Conservation (phyloP, 2,797 vertebrate species). For the Rallus crepitans region DNA sequence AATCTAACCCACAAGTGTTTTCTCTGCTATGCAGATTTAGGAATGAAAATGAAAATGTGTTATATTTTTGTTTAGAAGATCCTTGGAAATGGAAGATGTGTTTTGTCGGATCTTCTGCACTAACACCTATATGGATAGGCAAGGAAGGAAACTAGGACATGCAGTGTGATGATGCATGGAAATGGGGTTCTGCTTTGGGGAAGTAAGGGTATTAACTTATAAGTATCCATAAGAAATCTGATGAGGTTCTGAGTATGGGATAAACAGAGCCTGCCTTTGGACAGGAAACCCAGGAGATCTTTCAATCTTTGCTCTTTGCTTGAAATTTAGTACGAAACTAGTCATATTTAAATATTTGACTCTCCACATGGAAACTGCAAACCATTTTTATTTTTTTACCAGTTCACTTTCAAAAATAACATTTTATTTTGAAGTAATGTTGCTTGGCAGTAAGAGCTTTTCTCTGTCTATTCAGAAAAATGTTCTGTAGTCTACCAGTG, state of each 20-base stretch:
- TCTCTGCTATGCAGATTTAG: neutral
- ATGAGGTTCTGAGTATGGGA: neutral
- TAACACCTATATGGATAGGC: neutral
- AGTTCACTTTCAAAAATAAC: neutral
- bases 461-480: neutral
- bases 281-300: neutral
- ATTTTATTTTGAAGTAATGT: neutral
- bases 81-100: fast-evolving
- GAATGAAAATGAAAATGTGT: neutral
- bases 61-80: neutral
- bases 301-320: neutral
- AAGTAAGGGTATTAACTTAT: neutral
- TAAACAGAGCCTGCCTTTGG: neutral
- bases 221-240: neutral
- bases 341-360: neutral
- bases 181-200: fast-evolving
- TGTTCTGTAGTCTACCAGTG: neutral
- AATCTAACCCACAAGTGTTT: neutral
- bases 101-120: neutral
- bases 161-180: neutral
- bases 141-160: neutral
- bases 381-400: neutral
- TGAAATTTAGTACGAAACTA: neutral
- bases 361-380: neutral
- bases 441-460: neutral